Percentiles rank a stretch among this genome's conserved stretches.
Evolutionary conservation across 2,113 vertebrate species (phyloP).

Genomic region (Amphilophus citrinellus): DNA sequence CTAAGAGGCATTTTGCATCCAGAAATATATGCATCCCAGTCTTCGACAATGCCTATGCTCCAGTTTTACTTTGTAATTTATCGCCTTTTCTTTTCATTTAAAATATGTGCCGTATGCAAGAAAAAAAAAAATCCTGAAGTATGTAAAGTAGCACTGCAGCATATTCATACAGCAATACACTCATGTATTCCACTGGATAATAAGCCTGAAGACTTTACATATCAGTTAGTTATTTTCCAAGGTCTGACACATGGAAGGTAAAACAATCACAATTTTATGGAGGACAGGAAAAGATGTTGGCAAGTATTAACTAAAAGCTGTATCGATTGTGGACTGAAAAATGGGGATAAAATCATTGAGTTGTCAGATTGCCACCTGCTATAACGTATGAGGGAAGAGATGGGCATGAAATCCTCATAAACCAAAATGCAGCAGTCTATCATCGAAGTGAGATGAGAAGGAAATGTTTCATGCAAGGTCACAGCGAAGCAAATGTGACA

Average conservation of each 20-base stretch:
- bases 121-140: conserved; percentile 32
- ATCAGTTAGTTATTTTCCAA: conserved; percentile 47
- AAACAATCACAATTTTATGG: conserved; percentile 53
- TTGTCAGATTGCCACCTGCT: conserved; percentile 78
- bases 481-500: conserved; percentile 78
- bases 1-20: conserved; percentile 59
- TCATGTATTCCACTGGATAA: conserved; percentile 6
- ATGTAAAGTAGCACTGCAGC: conserved; percentile 45
- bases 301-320: conserved; percentile 37
- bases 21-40: conserved; percentile 59
- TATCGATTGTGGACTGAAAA: conserved; percentile 41
- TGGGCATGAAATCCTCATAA: conserved; percentile 80
- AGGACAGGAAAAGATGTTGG: conserved; percentile 37
- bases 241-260: conserved; percentile 35
- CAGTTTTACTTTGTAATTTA: conserved; percentile 65
- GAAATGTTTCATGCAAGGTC: conserved; percentile 80
- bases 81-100: conserved; percentile 62
- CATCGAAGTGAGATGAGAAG: conserved; percentile 70
- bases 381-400: conserved; percentile 69
- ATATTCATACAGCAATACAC: conserved; percentile 31
- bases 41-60: conserved; percentile 61
- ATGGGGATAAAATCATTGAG: conserved; percentile 65
- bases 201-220: not conserved
- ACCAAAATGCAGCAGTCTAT: conserved; percentile 77
- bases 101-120: conserved; percentile 53